These are phyloP conservation scores for Pyrrhia umbra DNA, from an alignment of 2,888 invertebrate species.

Conservation along the genomic window DNA sequence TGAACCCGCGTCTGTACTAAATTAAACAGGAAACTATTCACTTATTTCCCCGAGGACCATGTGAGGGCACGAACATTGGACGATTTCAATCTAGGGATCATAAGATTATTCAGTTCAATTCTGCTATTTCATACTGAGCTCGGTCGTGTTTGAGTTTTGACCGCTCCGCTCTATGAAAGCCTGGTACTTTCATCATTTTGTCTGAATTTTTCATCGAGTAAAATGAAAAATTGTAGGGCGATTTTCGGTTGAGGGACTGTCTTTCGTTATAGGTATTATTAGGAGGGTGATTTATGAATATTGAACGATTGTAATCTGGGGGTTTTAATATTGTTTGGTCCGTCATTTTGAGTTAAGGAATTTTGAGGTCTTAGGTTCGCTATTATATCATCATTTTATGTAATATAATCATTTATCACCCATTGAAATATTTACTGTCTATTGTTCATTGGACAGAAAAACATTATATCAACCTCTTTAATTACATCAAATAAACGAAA, in stretches of 20 bases:
- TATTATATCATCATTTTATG: background rate
- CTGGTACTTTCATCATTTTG: slow-evolving; percentile 36
- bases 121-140: slow-evolving; percentile 50
- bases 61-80: slow-evolving; percentile 56
- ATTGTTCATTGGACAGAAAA: too few species aligned
- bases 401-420: background rate
- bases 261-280: background rate
- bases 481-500: too few species aligned
- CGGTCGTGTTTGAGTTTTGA: slow-evolving; percentile 44
- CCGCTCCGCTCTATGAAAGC: slow-evolving; percentile 36
- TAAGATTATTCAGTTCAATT: slow-evolving; percentile 60
- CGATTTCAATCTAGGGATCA: slow-evolving; percentile 63
- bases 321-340: background rate
- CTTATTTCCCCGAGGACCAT: slow-evolving; percentile 77
- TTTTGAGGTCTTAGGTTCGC: background rate
- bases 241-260: background rate
- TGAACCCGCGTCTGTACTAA: slow-evolving; percentile 68
- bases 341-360: background rate
- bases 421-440: too few species aligned
- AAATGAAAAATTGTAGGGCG: slow-evolving; percentile 11
- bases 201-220: slow-evolving; percentile 18
- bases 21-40: slow-evolving; percentile 81
- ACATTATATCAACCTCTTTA: too few species aligned
- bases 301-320: background rate
- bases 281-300: background rate